Base-by-base conservation (phyloP, 2,888 invertebrate species). In the Stegana nigrithorax region DNA sequence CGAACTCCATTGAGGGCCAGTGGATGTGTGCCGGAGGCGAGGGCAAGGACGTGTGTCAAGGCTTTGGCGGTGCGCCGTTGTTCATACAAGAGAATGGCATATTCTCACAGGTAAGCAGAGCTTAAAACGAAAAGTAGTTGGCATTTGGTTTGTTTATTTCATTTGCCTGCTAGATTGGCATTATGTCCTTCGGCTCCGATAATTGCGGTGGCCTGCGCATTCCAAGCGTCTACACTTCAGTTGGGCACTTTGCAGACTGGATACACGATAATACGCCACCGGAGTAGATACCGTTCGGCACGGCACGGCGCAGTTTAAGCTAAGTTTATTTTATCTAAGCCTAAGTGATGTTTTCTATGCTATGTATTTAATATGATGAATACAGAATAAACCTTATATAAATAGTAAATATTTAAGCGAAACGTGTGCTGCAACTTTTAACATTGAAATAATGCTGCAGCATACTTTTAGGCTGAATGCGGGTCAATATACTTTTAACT, bases 181-280 rank as follows among this genome's bases (percentile, higher is more conserved):
- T 93, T 36, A 89, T 93, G 67, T 93, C 93, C 0, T 93, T 93
- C 72, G 93, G 93, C 1, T 92, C 93, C 0, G 92, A 92, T 71
- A 92, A 92, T 81, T 92, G 93, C 74, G 91, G 92, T 23, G 90
- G 89, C 19, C 87, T 89, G 62, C 92, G 91, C 2, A 88, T 92
- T 0, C 93, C 93, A 2, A 92, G 93, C 71, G 93, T 92, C 0
- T 93, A 93, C 78, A 91, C 92, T 0, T 91, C 91, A 71, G 87
- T 93, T 50, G 91, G 91, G 23, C 91, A 91, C 81, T 93, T 93
- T 74, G 87, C 90, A 39, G 88, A 89, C 32, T 93, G 93, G 93
- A 93, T 93, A 62, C 87, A 89, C 51, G 91, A 92, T 69, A 93
- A 92, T 81, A 89, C 89, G 51, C 90, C 90, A 6, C 81, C 86